phyloP scores from a whole-genome alignment of 2,888 invertebrate species.

The Lasius platythorax region DNA sequence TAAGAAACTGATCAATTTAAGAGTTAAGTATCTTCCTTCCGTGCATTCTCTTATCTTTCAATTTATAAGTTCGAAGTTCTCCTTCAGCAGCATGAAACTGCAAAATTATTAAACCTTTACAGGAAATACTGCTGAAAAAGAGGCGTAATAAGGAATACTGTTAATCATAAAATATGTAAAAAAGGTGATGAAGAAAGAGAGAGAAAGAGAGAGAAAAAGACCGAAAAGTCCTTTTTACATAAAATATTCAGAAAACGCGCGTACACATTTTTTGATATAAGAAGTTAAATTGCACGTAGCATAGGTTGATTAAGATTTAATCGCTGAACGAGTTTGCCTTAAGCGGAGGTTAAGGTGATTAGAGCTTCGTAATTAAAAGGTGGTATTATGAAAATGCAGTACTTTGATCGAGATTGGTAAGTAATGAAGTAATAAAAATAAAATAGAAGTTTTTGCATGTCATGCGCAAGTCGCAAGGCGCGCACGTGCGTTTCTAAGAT shows the following conservation, averaged over 20 bases:
- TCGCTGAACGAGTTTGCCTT: neutral
- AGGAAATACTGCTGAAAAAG: neutral
- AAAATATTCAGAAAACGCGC: neutral
- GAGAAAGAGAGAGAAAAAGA: neutral
- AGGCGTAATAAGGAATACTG: neutral
- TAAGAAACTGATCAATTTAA: constrained; percentile 19
- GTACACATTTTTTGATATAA: neutral
- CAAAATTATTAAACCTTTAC: neutral
- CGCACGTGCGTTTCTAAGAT: constrained; percentile 29
- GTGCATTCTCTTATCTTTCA: neutral
- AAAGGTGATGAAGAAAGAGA: neutral
- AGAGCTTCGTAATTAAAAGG: constrained; percentile 4
- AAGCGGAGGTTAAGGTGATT: neutral
- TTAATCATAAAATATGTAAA: neutral
- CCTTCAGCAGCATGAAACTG: neutral
- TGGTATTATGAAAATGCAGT: neutral
- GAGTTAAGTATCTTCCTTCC: neutral
- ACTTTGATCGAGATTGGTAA: neutral
- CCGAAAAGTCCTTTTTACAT: neutral
- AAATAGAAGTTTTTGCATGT: constrained; percentile 3
- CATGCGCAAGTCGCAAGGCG: constrained; percentile 47
- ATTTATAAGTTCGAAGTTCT: neutral
- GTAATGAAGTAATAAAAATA: constrained; percentile 17
- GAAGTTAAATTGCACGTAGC: constrained; percentile 16
- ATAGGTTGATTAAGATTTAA: constrained; percentile 12